Conservation (phyloP, 1,140 invertebrate genomes). For the Apis cerana region DNA sequence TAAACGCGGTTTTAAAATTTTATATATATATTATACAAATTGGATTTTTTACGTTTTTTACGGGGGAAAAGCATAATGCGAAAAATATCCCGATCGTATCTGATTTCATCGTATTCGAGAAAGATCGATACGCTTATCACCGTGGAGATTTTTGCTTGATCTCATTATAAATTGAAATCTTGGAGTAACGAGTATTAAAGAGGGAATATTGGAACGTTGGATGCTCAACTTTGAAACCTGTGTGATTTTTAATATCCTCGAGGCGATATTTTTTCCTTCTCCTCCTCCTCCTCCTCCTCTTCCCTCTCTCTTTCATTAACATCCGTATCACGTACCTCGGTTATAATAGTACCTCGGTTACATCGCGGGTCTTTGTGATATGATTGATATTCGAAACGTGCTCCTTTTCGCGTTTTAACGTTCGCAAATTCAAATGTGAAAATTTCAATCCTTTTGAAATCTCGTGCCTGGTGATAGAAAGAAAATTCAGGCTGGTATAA, state of each 20-base stretch:
- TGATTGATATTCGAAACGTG: constrained; percentile 17
- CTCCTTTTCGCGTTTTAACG: neutral
- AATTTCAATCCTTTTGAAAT: neutral
- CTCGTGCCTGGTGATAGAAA: neutral
- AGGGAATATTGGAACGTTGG: neutral
- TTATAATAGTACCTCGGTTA: neutral
- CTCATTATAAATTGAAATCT: neutral
- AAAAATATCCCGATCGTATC: no score
- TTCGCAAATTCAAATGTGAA: neutral
- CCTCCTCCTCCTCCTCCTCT: no score
- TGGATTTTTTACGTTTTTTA: no score
- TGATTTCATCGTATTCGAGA: no score
- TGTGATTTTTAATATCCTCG: constrained; percentile 1
- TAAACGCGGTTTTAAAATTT: no score
- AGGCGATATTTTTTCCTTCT: neutral
- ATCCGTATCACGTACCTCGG: neutral
- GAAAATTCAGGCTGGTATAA: neutral
- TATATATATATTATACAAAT: no score
- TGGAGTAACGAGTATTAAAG: neutral
- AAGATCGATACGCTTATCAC: no score
- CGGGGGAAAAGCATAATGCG: no score
- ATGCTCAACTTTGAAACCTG: neutral
- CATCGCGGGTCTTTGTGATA: neutral
- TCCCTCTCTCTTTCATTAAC: neutral
- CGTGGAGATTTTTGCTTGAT: no score